A percentile compares a stretch with the other conserved stretches of the same genome.
These are phyloP conservation scores for Neosalanx taihuensis DNA, from an alignment of 2,797 vertebrate genomes.

Conservation along the genomic window DNA sequence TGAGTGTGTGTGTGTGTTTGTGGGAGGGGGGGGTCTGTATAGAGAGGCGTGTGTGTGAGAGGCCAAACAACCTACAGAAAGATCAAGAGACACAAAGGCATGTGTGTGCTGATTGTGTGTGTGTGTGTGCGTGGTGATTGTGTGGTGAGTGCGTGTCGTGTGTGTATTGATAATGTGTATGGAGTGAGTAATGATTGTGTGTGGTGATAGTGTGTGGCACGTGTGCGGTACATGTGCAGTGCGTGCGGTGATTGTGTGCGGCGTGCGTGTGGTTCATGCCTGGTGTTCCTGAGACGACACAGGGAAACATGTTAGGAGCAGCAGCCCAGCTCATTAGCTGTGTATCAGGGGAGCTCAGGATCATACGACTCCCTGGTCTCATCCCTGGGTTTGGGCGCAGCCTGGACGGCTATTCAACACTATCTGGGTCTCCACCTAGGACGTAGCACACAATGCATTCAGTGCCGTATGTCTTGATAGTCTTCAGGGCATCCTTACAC, in stretches of 20 bases:
- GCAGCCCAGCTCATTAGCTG: constrained; percentile 4
- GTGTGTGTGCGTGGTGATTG: too few relatives aligned
- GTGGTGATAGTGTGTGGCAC: constrained; percentile 15
- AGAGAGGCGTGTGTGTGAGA: neutral
- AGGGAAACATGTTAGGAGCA: constrained; percentile 11
- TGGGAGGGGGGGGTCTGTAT: too few relatives aligned
- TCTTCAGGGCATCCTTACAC: neutral
- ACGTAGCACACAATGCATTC: neutral
- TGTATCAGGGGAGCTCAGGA: neutral
- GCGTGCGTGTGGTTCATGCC: constrained; percentile 1
- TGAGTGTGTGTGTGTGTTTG: neutral
- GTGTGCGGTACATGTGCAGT: constrained; percentile 22
- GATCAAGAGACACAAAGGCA: neutral
- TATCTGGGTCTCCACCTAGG: neutral
- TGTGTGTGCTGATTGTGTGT: too few relatives aligned
- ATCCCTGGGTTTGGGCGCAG: neutral
- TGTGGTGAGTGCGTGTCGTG: too few relatives aligned
- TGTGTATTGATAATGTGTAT: too few relatives aligned
- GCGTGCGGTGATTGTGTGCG: neutral
- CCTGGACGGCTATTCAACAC: neutral
- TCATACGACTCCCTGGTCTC: neutral
- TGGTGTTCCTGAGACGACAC: neutral
- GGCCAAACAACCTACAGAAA: neutral
- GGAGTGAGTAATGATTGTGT: too few relatives aligned
- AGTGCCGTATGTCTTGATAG: neutral